These are phyloP conservation scores for Habropoda laboriosa DNA, from an alignment of 1,140 invertebrate species.

Conservation along the genomic window DNA sequence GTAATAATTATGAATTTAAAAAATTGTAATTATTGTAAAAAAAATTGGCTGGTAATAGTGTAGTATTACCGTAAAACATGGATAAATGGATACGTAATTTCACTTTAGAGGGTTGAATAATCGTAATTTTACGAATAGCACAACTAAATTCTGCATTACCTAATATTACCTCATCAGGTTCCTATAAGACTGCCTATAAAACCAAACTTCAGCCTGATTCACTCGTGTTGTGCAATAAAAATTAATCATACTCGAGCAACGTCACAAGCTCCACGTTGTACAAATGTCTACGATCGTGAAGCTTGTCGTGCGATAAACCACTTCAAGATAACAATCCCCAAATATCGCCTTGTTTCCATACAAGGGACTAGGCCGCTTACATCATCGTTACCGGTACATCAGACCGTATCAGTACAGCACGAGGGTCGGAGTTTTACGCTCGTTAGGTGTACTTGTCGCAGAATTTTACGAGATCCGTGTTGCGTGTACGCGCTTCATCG, in stretches of 20 bases:
- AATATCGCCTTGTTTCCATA: neutral
- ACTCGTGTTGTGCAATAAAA: neutral
- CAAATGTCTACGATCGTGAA: neutral
- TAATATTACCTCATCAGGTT: too few species aligned
- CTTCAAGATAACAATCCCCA: neutral
- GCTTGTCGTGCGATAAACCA: neutral
- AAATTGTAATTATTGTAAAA: too few species aligned
- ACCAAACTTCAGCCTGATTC: neutral
- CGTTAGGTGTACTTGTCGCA: conserved; percentile 15
- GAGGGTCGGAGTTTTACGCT: conserved; percentile 26
- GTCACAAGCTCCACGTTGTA: neutral
- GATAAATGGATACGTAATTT: too few species aligned
- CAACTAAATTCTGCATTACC: too few species aligned
- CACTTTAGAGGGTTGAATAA: too few species aligned
- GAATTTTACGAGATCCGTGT: neutral
- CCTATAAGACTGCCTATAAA: too few species aligned
- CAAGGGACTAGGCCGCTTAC: neutral
- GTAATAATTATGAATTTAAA: neutral
- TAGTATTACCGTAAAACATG: too few species aligned
- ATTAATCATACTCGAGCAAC: neutral
- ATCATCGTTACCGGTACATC: conserved; percentile 1
- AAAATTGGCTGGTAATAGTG: too few species aligned
- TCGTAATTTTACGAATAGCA: too few species aligned
- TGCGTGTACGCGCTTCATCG: conserved; percentile 8
- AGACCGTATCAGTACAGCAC: neutral